Base-by-base conservation (phyloP, 2,113 vertebrate genomes). In the Ceuthmochares aereus region DNA sequence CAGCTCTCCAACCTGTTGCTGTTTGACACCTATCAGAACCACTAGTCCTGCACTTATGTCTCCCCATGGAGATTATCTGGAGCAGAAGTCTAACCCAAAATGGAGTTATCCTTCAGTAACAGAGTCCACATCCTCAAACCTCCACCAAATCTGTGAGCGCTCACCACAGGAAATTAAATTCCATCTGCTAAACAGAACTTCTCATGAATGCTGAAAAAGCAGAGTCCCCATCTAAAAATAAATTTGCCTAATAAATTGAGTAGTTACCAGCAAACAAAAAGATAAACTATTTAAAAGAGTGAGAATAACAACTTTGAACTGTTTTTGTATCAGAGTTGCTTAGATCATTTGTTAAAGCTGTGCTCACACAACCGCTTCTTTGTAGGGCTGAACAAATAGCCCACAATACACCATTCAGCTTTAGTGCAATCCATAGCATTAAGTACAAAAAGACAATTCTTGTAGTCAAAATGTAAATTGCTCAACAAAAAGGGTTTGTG, bases 391-490 rank as follows among this genome's bases (percentile, higher is more conserved):
- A 86, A 92, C 49, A 89, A 95, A 86, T 52, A 95, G 87, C 83
- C 62, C 80, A 97, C 91, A 98, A 98, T 80, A 22, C 81, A 37
- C 85, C 63, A 97, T 40, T 98, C 96, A 95, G 96, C 92, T 78
- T 60, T 22, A 93, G 66, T 11, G 34, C 55, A 81, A 82, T 51
- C 51, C 73, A 76, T 86, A 91, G 25, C 62, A 14, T 66, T 14
- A 52, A 79, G 80, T 10, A 95, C 81, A 87, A 93, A 96, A 89
- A 82, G 87, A 89, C 91, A 96, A 95, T 87, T 92, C 89, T 81
- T 63, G 59, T 40, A 64, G 85, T 84, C 64, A 78, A 70, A 90
- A 87, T 34, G 68, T 45, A 84, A 94, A 90, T 12, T 62, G 54
- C 25, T 14, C 76, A 68, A 91, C 72, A 90, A 68, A 84, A 60